phyloP scores from a whole-genome alignment of 2,888 invertebrate genomes.

The Clivina fossor region DNA sequence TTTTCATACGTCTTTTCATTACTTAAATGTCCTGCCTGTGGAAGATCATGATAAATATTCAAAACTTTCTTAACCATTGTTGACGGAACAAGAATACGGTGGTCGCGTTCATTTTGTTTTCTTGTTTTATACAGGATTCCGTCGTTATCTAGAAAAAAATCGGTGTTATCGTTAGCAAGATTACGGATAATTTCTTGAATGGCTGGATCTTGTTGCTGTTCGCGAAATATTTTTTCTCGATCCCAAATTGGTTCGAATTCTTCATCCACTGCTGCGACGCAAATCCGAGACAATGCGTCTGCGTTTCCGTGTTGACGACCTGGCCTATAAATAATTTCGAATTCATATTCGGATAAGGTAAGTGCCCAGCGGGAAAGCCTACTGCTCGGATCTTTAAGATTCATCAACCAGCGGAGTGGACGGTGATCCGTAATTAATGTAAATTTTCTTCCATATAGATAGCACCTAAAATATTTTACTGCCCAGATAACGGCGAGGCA shows the following conservation, averaged over 20 bases:
- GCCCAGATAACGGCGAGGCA: conserved; percentile 39
- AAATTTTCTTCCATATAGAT: conserved; percentile 41
- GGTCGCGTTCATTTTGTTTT: too few relatives aligned
- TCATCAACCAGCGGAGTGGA: conserved; percentile 37
- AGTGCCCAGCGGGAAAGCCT: conserved; percentile 37
- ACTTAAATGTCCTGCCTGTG: too few relatives aligned
- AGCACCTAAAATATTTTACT: conserved; percentile 39
- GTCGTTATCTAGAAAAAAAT: too few relatives aligned
- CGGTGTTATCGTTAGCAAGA: too few relatives aligned
- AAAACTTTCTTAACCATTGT: too few relatives aligned
- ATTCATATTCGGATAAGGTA: conserved; percentile 13
- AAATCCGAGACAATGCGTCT: conserved; percentile 13
- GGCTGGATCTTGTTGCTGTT: conserved; percentile 1
- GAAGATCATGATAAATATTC: too few relatives aligned
- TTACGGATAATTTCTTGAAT: neutral
- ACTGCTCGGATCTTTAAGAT: conserved; percentile 36
- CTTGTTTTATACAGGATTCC: too few relatives aligned
- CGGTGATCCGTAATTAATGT: conserved; percentile 40
- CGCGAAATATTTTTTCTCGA: neutral
- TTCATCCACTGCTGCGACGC: neutral
- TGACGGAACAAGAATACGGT: too few relatives aligned
- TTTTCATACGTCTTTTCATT: too few relatives aligned
- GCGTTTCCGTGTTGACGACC: conserved; percentile 10
- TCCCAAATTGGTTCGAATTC: conserved; percentile 12
- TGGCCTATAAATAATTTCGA: conserved; percentile 13